These are phyloP conservation scores for Linurgus olivaceus DNA, from an alignment of 2,797 vertebrate genomes.

Conservation along the genomic window DNA sequence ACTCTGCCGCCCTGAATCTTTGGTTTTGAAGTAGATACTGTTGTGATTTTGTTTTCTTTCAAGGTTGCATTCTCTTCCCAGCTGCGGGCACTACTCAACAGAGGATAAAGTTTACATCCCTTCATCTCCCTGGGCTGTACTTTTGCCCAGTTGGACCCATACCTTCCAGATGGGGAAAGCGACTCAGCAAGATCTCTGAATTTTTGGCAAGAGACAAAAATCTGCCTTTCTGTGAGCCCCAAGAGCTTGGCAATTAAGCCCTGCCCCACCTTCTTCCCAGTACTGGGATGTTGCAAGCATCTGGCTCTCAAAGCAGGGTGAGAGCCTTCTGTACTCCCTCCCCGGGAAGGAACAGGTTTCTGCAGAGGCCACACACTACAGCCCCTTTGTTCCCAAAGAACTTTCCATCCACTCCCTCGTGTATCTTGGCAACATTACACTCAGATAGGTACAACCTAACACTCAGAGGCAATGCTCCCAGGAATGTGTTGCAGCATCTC, in stretches of 20 bases:
- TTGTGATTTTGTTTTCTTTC: background rate
- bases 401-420: background rate
- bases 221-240: background rate
- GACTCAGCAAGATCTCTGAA: rapidly evolving
- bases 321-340: background rate
- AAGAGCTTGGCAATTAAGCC: background rate
- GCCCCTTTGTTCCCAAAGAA: background rate
- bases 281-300: background rate
- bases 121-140: background rate
- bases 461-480: background rate
- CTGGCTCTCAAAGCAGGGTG: background rate
- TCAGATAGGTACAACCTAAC: background rate
- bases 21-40: background rate
- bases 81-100: background rate
- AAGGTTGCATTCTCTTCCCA: background rate
- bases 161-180: background rate
- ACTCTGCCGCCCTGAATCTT: background rate
- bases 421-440: background rate
- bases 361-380: background rate
- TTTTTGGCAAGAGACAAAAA: background rate
- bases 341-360: background rate
- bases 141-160: background rate
- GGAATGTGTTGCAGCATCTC: background rate
- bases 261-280: background rate
- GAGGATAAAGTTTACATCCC: background rate